Evolutionary conservation across 2,888 invertebrate species (phyloP), one percentile per base, ranked within the genome.

Genomic region (Heteromyza rotundicornis): DNA sequence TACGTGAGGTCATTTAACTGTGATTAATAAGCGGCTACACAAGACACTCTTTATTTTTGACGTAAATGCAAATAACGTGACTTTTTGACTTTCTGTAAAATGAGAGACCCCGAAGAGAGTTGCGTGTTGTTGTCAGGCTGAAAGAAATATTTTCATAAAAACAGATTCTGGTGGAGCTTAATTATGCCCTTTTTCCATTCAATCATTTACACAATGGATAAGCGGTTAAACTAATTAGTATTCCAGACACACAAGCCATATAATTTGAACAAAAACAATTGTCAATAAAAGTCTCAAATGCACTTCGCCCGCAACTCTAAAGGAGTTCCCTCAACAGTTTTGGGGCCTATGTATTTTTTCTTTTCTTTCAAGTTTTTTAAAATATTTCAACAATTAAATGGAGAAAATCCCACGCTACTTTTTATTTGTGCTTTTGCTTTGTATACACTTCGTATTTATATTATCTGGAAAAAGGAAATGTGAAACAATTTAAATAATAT

Each of bases 1-100:
- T 53, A 66, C 64, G 66, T 66, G 61, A 65, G 63, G 61, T 65
- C 65, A 60, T 63, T 67, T 67, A 67, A 62, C 62, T 63, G 47
- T 52, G 53, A 32, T 53, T 53, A 53, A 53, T 53, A 32, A 32
- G 53, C 27, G 20, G 53, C 17, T 32, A 20, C 55, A 57, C 59
- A 57, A 22, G 57, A n/a, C n/a, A n/a, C n/a, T n/a, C n/a, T n/a
- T n/a, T 57, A 50, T 32, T 59, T 60, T 58, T 59, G 50, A 65
- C 58, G 57, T 49, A 60, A 65, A 67, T 60, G 55, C 60, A 65
- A 64, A 60, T 64, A 67, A 67, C 67, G 64, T 67, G 63, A 67
- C 62, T 60, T 65, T 59, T 57, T 49, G 55, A n/a, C n/a, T n/a
- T n/a, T n/a, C n/a, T 56, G 20, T 61, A 55, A 22, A 16, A 59